A percentile compares a stretch with the other conserved stretches of the same genome.
These are phyloP conservation scores for Diplolepis rosae DNA, from an alignment of 2,888 invertebrate genomes.

Conservation along the genomic window DNA sequence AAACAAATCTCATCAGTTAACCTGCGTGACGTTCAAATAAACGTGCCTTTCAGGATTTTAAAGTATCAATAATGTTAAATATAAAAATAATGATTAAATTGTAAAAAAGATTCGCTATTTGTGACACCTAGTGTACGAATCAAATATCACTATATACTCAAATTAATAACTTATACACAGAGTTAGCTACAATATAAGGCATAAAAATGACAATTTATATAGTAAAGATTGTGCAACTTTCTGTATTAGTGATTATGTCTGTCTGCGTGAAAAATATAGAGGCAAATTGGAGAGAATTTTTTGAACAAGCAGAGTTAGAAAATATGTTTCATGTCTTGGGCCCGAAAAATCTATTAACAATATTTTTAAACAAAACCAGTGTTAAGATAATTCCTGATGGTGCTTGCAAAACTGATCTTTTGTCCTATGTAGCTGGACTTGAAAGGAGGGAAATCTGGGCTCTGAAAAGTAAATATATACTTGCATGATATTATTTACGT, in stretches of 20 bases:
- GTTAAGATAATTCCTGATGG: not conserved
- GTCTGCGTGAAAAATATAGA: not conserved
- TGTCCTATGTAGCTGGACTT: not conserved
- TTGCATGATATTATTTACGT: not conserved
- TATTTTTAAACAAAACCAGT: not conserved
- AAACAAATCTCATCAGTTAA: too few species aligned
- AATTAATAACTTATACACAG: too few species aligned
- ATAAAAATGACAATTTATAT: not conserved
- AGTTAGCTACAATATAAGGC: too few species aligned
- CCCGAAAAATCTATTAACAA: not conserved
- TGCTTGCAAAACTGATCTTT: not conserved
- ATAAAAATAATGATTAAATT: too few species aligned
- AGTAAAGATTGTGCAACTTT: not conserved
- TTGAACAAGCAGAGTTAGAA: not conserved
- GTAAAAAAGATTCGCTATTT: too few species aligned
- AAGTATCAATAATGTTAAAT: too few species aligned
- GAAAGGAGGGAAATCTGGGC: not conserved
- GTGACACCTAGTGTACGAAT: too few species aligned
- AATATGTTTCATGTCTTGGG: not conserved
- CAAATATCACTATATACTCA: too few species aligned
- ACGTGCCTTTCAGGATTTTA: too few species aligned
- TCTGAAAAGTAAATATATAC: not conserved
- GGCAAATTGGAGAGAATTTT: not conserved
- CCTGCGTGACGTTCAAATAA: too few species aligned
- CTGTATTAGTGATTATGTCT: not conserved